A percentile compares a stretch with the other conserved stretches of the same genome.
phyloP scores from a whole-genome alignment of 2,113 vertebrate genomes.

The Empidonax traillii region DNA sequence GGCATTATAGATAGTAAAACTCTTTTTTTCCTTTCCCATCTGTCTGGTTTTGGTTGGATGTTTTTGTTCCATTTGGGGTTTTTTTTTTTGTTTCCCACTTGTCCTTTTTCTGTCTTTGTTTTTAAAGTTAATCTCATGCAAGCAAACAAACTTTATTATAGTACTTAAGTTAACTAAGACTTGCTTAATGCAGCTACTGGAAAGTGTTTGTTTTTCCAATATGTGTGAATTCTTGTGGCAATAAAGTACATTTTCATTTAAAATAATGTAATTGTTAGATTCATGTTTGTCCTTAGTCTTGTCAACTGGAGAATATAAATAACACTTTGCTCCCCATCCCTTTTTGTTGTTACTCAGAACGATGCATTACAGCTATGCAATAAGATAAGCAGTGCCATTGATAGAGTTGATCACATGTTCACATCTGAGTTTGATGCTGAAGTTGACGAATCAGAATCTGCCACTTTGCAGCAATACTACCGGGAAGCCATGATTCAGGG shows the following conservation, averaged over 20 bases:
- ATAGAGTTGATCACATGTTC: conserved; percentile 94
- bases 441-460: conserved; percentile 90
- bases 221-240: background rate
- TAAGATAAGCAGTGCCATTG: conserved; percentile 90
- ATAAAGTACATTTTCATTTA: background rate
- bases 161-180: background rate
- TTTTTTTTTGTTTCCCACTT: background rate
- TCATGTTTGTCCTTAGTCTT: background rate
- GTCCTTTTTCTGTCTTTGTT: background rate
- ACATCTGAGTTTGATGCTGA: conserved; percentile 90
- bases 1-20: background rate
- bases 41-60: background rate
- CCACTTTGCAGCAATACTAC: conserved; percentile 93
- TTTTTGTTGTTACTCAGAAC: conserved; percentile 73
- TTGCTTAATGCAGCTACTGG: background rate
- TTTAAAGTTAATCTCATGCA: background rate
- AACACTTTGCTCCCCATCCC: background rate
- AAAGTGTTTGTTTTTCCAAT: background rate
- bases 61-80: background rate
- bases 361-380: conserved; percentile 93
- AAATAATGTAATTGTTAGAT: background rate
- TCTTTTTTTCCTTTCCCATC: background rate
- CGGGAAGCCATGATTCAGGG: conserved; percentile 97
- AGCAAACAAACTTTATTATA: background rate
- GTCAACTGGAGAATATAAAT: background rate